These are phyloP conservation scores for Daphoenositta chrysoptera DNA, from an alignment of 2,113 vertebrate genomes.

Conservation along the genomic window DNA sequence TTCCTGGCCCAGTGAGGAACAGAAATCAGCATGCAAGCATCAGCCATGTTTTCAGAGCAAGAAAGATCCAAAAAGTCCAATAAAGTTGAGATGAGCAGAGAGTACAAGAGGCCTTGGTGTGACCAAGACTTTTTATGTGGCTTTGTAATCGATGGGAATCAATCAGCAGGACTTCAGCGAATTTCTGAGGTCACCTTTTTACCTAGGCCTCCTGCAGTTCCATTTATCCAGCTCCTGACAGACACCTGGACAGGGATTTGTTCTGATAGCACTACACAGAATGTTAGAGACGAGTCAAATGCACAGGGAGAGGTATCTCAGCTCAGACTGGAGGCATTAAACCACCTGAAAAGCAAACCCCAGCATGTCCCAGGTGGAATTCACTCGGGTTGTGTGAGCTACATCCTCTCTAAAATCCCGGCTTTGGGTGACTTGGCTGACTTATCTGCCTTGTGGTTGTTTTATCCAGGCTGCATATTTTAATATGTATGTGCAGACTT, in stretches of 20 bases:
- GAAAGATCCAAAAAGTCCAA: not conserved
- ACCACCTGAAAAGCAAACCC: not conserved
- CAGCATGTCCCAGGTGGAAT: not conserved
- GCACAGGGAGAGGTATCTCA: not conserved
- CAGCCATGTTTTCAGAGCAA: not conserved
- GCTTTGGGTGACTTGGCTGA: not conserved
- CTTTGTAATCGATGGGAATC: not conserved
- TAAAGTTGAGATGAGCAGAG: not conserved
- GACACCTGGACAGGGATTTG: not conserved
- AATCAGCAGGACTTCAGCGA: not conserved
- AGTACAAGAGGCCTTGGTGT: not conserved
- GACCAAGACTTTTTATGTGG: not conserved
- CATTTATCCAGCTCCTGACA: not conserved
- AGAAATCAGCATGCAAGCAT: not conserved
- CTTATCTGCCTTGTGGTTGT: not conserved
- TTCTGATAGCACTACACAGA: not conserved
- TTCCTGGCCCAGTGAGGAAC: not conserved
- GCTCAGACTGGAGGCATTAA: not conserved
- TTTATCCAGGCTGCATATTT: not conserved
- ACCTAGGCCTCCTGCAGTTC: not conserved
- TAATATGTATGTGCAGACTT: not conserved
- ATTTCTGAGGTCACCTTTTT: not conserved
- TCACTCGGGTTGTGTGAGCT: rapidly evolving
- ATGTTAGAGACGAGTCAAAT: not conserved
- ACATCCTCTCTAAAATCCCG: not conserved